Conservation (phyloP, 2,113 vertebrate genomes). For the Rostratula benghalensis region DNA sequence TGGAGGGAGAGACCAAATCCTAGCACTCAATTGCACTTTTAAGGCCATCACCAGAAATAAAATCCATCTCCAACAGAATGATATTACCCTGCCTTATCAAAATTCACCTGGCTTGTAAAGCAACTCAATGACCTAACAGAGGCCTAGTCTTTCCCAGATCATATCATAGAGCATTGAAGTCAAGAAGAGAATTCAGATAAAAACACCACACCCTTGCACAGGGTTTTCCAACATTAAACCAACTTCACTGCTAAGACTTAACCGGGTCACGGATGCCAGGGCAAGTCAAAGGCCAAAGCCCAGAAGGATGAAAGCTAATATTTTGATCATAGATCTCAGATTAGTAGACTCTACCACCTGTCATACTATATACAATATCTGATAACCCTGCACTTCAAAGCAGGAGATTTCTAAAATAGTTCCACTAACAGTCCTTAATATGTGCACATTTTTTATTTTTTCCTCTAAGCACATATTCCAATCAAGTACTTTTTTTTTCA, state of each 20-base stretch:
- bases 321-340: background rate
- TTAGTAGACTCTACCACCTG: background rate
- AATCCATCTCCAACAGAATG: background rate
- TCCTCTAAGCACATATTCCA: background rate
- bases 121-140: background rate
- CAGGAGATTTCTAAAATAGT: background rate
- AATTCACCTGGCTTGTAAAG: background rate
- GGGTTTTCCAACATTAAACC: background rate
- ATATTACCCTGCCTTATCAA: background rate
- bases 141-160: background rate
- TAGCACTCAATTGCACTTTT: background rate
- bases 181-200: fast-evolving
- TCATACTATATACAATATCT: background rate
- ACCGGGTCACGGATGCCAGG: background rate
- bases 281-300: background rate
- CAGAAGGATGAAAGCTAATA: background rate
- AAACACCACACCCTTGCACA: background rate
- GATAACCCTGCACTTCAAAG: background rate
- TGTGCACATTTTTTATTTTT: fast-evolving
- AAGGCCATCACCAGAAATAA: background rate
- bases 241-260: background rate
- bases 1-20: background rate
- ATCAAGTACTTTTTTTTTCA: background rate
- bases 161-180: fast-evolving
- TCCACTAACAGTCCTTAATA: background rate